Conservation (phyloP, 2,888 invertebrate species). For the Ochropacha duplaris region DNA sequence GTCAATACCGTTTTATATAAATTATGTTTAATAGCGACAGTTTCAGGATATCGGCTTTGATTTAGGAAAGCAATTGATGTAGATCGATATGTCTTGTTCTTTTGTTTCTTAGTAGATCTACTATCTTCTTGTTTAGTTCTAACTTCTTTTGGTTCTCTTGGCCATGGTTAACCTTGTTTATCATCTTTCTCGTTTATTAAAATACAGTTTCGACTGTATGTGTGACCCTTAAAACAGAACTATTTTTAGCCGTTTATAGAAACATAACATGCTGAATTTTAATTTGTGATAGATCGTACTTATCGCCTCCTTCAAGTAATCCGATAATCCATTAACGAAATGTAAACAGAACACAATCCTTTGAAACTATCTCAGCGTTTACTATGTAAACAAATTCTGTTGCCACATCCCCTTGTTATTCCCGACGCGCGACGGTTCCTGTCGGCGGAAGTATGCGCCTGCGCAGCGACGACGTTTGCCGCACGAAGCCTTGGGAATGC, state of each 20-base stretch:
- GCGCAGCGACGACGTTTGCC: neutral
- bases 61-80: neutral
- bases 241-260: no score
- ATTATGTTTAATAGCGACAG: constrained; percentile 1
- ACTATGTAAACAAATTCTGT: constrained; percentile 3
- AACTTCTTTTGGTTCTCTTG: neutral
- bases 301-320: neutral
- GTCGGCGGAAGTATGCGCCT: constrained; percentile 39
- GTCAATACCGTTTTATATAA: neutral
- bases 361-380: neutral
- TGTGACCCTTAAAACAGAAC: no score
- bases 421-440: constrained; percentile 27
- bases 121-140: neutral
- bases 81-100: neutral
- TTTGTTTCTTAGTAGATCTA: neutral
- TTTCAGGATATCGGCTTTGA: neutral
- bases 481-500: constrained; percentile 46
- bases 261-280: neutral
- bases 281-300: neutral
- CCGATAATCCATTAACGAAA: neutral
- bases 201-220: no score
- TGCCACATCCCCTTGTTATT: constrained; percentile 32
- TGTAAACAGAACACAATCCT: neutral
- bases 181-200: neutral
- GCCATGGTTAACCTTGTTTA: neutral